Evolutionary conservation across 2,797 vertebrate species (phyloP).

Genomic region (Prionace glauca): DNA sequence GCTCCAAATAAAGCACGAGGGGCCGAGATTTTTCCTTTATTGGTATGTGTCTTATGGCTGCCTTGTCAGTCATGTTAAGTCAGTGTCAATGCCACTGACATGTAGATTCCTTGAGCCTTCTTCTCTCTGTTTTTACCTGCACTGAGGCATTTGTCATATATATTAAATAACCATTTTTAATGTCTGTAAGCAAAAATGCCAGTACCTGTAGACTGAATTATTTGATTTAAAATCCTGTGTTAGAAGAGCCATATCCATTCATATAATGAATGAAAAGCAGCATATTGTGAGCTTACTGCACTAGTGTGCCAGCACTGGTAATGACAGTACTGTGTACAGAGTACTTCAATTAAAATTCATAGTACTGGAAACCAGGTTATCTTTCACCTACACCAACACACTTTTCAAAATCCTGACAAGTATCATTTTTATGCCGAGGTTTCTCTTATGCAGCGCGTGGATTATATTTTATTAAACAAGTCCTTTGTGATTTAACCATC

Average conservation of each 20-base stretch:
- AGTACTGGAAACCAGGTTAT: not conserved
- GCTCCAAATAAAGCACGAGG: slow-evolving; percentile 30
- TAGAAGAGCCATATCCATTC: not conserved
- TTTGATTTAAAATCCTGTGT: slow-evolving; percentile 7
- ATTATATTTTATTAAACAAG: slow-evolving; percentile 7
- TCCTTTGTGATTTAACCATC: slow-evolving; percentile 1
- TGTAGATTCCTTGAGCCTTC: not conserved
- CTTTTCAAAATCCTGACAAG: slow-evolving; percentile 17
- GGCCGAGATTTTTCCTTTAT: slow-evolving; percentile 21
- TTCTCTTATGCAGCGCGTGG: not conserved
- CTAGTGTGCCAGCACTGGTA: not conserved
- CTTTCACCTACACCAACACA: not conserved
- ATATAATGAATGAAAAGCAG: not conserved
- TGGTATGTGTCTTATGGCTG: slow-evolving; percentile 32
- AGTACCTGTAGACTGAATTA: slow-evolving; percentile 23
- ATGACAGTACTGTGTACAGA: not conserved
- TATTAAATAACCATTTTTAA: not conserved
- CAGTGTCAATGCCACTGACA: slow-evolving; percentile 4
- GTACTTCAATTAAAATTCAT: not conserved
- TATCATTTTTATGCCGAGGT: not conserved
- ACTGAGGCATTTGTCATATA: not conserved
- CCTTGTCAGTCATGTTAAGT: slow-evolving; percentile 26
- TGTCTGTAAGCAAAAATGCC: not conserved
- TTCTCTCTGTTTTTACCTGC: not conserved
- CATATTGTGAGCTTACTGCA: not conserved